Base-by-base conservation (phyloP, 2,888 invertebrate genomes). In the Hydroisotoma schaefferi region DNA sequence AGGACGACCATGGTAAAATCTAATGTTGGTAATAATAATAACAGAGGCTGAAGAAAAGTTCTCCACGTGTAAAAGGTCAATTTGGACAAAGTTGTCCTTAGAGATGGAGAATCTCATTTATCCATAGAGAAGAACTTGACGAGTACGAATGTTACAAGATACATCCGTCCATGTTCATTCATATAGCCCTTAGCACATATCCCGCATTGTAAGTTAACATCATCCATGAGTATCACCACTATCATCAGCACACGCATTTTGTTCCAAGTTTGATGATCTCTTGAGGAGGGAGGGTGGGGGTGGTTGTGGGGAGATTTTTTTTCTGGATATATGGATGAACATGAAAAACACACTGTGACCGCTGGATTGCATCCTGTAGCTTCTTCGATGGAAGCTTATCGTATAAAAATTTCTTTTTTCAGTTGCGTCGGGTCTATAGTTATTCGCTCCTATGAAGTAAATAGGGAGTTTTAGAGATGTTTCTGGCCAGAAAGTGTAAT, bases 31-130 rank as follows among this genome's bases (percentile, higher is more conserved):
- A 40, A 40, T 40, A 40, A 40, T 40, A 40, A 40, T 40, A 40
- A 40, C 40, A 40, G 40, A 40, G 40, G 15, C 40, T 18, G 40
- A 40, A 15, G 40, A 40, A 40, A 40, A 40, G n/a, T n/a, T n/a
- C 66, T 71, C 69, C 71, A 71, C 71, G 71, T 71, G 71, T 68
- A 71, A 69, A 67, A 71, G 71, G 71, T 71, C 71, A 71, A 71
- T 69, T 71, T 68, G 65, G 69, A 68, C 68, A 64, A 67, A 67
- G 68, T 71, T 69, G 71, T 69, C 71, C 69, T 69, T 63, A 68
- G 67, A 55, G 64, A 54, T 58, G 63, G 49, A 54, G 40, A 5
- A 40, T 18, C 27, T 22, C 51, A 37, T 51, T 51, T 33, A 40
- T 15, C 22, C 33, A 8, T 47, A n/a, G n/a, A n/a, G n/a, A n/a